Conservation (phyloP, 2,888 invertebrate genomes). For the Troilus luridus region DNA sequence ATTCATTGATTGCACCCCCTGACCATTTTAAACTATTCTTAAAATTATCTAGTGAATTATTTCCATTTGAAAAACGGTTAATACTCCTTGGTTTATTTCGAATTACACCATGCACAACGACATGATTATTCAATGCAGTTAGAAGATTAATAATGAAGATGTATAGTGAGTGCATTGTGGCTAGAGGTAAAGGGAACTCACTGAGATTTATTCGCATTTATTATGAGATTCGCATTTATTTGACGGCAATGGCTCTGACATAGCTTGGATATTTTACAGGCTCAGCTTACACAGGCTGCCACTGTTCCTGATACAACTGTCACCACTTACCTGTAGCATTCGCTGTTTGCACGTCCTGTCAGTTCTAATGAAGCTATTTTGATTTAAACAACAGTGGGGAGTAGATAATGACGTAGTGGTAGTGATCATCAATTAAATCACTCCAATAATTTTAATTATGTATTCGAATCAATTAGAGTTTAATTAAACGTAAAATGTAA, state of each 20-base stretch:
- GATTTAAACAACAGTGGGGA: not conserved
- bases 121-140: not conserved
- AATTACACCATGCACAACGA: too few species aligned
- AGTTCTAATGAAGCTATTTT: not conserved
- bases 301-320: slow-evolving; percentile 8
- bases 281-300: not conserved
- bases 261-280: not conserved
- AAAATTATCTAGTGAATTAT: too few species aligned
- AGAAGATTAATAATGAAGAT: not conserved
- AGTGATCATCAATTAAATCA: too few species aligned
- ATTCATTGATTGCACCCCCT: too few species aligned
- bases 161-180: not conserved
- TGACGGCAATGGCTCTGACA: slow-evolving; percentile 4
- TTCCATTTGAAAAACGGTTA: too few species aligned
- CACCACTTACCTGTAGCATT: slow-evolving; percentile 10
- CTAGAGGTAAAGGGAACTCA: not conserved
- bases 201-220: too few species aligned
- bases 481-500: too few species aligned
- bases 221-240: slow-evolving; percentile 34
- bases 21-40: too few species aligned
- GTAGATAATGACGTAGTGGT: not conserved
- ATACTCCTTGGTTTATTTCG: too few species aligned
- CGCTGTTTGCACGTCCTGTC: not conserved
- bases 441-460: too few species aligned
- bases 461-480: too few species aligned